Evolutionary conservation across 1,140 invertebrate genomes (phyloP), one percentile per base, ranked within the genome.

Genomic region (Metopolophium dirhodum): DNA sequence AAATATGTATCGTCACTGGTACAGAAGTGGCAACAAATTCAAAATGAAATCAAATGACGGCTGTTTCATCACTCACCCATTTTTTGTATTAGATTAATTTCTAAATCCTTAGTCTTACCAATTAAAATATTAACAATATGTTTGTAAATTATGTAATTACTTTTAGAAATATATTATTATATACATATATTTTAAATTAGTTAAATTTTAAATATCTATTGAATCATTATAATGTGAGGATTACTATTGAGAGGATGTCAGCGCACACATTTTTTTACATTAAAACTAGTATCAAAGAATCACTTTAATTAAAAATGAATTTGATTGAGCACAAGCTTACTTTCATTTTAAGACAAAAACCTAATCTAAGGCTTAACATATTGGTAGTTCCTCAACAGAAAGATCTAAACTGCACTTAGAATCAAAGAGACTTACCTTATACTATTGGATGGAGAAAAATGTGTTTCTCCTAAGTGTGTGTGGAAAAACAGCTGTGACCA

Each of bases 21-120:
- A 41, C 77, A 93, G 35, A 93, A 93, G 83, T 93, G 91, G 91
- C 91, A 93, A 86, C 91, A 93, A 85, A 93, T 93, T 93, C 91
- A 93, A 86, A 93, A 93, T 22, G 91, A 93, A 93, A 93, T 93
- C 82, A 93, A 93, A 85, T 93, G 91, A 93, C 68, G 1, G 3
- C 18, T 61, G 18, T 77, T 45, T 68, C 47, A 45, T 68, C 14
- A 92, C 41, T 30, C 14, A n/a, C 7, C 37, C 57, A 23, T 26
- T 14, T 47, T 7, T 86, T 30, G 26, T 47, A 47, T 47, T 68
- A 26, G 7, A 82, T 51, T 83, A 51, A 49, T 91, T 77, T 49
- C 41, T 20, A 30, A 47, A 45, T 82, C 20, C 26, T 35, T 82
- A 83, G 37, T 82, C 30, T 23, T 92, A 85, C 41, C 41, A 85